Evolutionary conservation across 2,888 invertebrate species (phyloP), one percentile per base, ranked within the genome.

Genomic region (Branchinecta sandiegonensis): DNA sequence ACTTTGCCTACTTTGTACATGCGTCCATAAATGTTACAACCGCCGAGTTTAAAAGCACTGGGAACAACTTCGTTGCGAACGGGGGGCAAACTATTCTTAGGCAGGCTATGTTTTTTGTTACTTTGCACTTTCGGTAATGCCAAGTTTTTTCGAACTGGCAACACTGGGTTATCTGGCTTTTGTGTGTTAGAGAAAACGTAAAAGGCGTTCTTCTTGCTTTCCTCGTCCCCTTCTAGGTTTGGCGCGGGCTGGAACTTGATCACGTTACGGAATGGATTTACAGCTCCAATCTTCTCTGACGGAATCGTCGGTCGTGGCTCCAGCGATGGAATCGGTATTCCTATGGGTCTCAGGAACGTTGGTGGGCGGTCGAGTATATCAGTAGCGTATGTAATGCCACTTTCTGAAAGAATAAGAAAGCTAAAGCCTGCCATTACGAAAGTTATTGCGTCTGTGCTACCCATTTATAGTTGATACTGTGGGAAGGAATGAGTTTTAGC

Each of bases 1-100:
- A 89, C 86, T 74, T 86, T 82, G 6, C 89, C 90, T 11, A 91
- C 88, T 46, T 87, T 82, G 77, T 91, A 91, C 88, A 91, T 91
- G 72, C 87, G 82, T 8, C 92, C 92, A 75, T 91, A 91, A 74
- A 92, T 91, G 78, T 92, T 92, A 76, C 92, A 92, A 1, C 91
- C 91, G 12, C 89, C 89, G 71, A 91, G 77, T 77, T 90, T 90
- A n/a, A 75, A 71, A 14, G 74, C 75, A 56, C 23, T 56, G n/a
- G 63, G 63, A 10, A 56, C 23, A 70, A 69, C n/a, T 13, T 48
- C 13, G 48, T 47, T 14, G 69, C 48, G 13, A 12, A 67, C n/a
- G 6, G 17, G 23, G 10, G 63, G 23, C 23, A 56, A 56, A 17
- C 63, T 56, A 17, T 56, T n/a, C 23, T 56, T 56, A 23, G 63